A percentile compares a stretch with the other conserved stretches of the same genome.
phyloP scores from a whole-genome alignment of 2,888 invertebrate species.

The Resseliella maxima region DNA sequence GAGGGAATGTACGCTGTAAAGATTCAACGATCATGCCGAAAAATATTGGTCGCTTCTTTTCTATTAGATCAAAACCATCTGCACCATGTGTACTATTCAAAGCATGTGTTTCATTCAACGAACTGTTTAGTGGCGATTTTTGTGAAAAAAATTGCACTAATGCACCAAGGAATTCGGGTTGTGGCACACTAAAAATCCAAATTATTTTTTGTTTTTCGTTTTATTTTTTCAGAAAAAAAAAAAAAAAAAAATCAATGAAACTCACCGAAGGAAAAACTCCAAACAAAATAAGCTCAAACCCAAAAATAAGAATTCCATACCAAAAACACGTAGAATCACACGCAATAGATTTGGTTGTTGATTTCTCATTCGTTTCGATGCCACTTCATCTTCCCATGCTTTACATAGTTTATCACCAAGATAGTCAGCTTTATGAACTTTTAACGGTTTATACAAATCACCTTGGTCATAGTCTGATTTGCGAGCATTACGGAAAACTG shows the following conservation, averaged over 20 bases:
- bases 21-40: slow-evolving; percentile 71
- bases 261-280: slow-evolving; percentile 72
- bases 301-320: slow-evolving; percentile 70
- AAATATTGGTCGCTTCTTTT: slow-evolving; percentile 75
- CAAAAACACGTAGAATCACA: slow-evolving; percentile 73
- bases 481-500: slow-evolving; percentile 80
- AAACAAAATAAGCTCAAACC: slow-evolving; percentile 72
- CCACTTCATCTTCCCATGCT: slow-evolving; percentile 73
- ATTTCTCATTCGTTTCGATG: slow-evolving; percentile 63
- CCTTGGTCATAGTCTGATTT: slow-evolving; percentile 76
- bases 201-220: neutral
- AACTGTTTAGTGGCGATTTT: too few species aligned
- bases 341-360: slow-evolving; percentile 70
- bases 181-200: slow-evolving; percentile 70
- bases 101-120: neutral
- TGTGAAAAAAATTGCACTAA: slow-evolving; percentile 71
- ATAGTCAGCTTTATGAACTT: slow-evolving; percentile 74
- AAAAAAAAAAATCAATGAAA: slow-evolving; percentile 50
- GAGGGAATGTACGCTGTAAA: slow-evolving; percentile 61
- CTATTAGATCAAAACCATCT: too few species aligned
- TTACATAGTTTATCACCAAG: slow-evolving; percentile 72
- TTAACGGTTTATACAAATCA: slow-evolving; percentile 80
- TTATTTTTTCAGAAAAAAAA: slow-evolving; percentile 56
- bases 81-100: slow-evolving; percentile 58
- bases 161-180: slow-evolving; percentile 74